Evolutionary conservation across 2,113 vertebrate genomes (phyloP), one percentile per base, ranked within the genome.

Genomic region (Micromys minutus): DNA sequence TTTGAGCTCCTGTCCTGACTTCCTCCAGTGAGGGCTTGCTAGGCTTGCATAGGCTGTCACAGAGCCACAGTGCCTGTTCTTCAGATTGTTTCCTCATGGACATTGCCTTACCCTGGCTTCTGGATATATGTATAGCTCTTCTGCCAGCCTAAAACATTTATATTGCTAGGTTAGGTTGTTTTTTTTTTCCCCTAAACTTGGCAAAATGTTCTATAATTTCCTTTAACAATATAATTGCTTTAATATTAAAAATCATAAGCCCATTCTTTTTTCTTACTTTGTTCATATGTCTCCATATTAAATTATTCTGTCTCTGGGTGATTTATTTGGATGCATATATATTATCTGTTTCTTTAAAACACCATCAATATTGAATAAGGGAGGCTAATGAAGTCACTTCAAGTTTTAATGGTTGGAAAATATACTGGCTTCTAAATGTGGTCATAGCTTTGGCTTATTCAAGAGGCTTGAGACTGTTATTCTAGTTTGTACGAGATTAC

Each of bases 281-380:
- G 31, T 65, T 93, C 80, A 45, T 21, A 93, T 88, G 92, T 87
- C 80, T 72, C 42, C 69, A 10, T 77, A 47, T 67, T 93, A 96
- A 93, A 63, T 86, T 86, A 36, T 88, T 96, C 61, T 87, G 96
- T 97, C 94, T 97, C 91, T 97, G 42, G 79, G 74, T 50, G 95
- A 81, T 87, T 91, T 83, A 95, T 47, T 67, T 94, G 88, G 52
- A 81, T 63, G 5, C 24, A 10, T n/a, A 7, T 89, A 52, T 67
- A 87, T 93, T 67, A 47, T 91, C 89, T 95, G 84, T 71, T 87
- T 4, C 45, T 2, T 90, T 89, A 21, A 90, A 87, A 93, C 72
- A 89, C 1, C 36, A 69, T 1, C 84, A 39, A 59, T 79, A 65
- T 4, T 74, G 36, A 87, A 85, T 81, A 87, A 92, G 39, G 26